Percentiles rank a stretch among this genome's conserved stretches.
phyloP scores from a whole-genome alignment of 2,797 vertebrate genomes.

The Aeoliscus strigatus region DNA sequence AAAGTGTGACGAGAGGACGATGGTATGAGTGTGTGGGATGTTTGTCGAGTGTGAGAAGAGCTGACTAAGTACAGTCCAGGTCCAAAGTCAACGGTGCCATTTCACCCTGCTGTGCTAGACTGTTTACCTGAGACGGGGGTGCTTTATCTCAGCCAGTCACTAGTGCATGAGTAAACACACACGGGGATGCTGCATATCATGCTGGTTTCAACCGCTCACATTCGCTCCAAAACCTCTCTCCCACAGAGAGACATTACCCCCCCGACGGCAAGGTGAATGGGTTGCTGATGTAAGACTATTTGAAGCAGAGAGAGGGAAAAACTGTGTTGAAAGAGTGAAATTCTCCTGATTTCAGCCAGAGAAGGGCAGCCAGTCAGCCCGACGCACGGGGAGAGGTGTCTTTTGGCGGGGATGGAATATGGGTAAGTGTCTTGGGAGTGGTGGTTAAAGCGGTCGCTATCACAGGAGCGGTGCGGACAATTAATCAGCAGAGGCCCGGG shows the following conservation, averaged over 20 bases:
- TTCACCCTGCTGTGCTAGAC: conserved; percentile 55
- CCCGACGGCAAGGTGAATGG: conserved; percentile 77
- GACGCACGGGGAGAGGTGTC: conserved; percentile 36
- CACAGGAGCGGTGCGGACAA: conserved; percentile 71
- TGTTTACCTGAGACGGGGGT: conserved; percentile 71
- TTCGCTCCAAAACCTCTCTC: conserved; percentile 57
- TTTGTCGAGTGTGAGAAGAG: conserved; percentile 34
- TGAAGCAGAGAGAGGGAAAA: conserved; percentile 40
- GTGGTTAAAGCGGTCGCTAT: conserved; percentile 72
- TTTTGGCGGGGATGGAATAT: conserved; percentile 52
- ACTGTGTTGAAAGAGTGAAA: conserved; percentile 9
- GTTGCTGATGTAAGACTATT: conserved; percentile 73
- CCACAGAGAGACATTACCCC: conserved; percentile 69
- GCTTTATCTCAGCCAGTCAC: conserved; percentile 70
- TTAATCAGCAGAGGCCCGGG: conserved; percentile 74
- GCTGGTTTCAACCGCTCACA: conserved; percentile 46
- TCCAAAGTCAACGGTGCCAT: conserved; percentile 67
- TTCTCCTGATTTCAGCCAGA: conserved; percentile 65
- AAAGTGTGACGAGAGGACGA: too few species aligned
- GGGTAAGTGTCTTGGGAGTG: conserved; percentile 67
- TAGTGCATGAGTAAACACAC: conserved; percentile 53
- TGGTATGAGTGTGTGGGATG: too few species aligned
- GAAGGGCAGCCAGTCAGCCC: conserved; percentile 44
- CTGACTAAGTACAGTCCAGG: conserved; percentile 53
- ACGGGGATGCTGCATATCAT: conserved; percentile 26